Base-by-base conservation (phyloP, 2,888 invertebrate genomes). In the Disparrhopalites patrizii region DNA sequence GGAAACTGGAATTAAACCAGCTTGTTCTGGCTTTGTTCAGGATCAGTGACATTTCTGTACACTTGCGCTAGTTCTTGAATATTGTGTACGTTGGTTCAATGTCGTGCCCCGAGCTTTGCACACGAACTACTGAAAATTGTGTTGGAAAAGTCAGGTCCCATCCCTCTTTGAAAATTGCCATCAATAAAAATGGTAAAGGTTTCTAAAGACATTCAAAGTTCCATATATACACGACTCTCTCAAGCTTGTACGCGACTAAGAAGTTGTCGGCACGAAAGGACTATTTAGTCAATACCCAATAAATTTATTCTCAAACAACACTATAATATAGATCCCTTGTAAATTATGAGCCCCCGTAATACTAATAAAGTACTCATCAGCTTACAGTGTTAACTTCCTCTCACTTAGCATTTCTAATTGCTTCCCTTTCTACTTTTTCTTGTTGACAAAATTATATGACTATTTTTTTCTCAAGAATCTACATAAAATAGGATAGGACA, bases 271-370 rank as follows among this genome's bases (percentile, higher is more conserved):
- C 60, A 31, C 30, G n/a, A n/a, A n/a, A n/a, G n/a, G n/a, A n/a
- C n/a, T 23, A 50, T 50, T 50, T 47, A 60, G 50, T 60, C 60
- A 60, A 60, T 60, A 60, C 50, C 50, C 50, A 60, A 60, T 60
- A 60, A 60, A 60, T 60, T 20, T 50, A 60, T 60, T 60, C 50
- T 50, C 50, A 20, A n/a, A 15, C 8, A 13, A 60, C 58, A 58
- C n/a, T n/a, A n/a, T n/a, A n/a, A n/a, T n/a, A 58, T 47, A 43
- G 30, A 60, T 60, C 47, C 30, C 50, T 60, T 50, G 47, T 60
- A 60, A 60, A 60, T 60, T 60, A 60, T 60, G 15, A n/a, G 13
- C 5, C n/a, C n/a, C n/a, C n/a, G n/a, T n/a, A n/a, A n/a, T n/a
- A 7, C 20, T 23, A 28, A n/a, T 50, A 50, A 60, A 33, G 13